A percentile compares a stretch with the other conserved stretches of the same genome.
phyloP scores from a whole-genome alignment of 2,888 invertebrate species.

The Chironomus riparius region DNA sequence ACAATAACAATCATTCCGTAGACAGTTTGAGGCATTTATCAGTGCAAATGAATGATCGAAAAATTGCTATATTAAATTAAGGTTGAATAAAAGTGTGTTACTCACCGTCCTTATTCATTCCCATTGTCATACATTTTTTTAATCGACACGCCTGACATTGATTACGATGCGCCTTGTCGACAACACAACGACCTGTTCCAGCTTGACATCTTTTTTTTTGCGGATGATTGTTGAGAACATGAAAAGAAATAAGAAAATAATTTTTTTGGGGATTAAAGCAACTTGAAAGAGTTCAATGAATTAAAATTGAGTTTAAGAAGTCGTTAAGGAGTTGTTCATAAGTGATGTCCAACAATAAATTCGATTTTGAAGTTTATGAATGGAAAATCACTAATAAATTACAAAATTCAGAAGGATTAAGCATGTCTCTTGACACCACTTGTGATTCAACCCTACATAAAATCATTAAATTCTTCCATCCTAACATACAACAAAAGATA shows the following conservation, averaged over 20 bases:
- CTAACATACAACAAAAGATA: not conserved
- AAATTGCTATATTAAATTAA: not conserved
- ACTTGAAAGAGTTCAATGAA: not conserved
- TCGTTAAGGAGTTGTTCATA: not conserved
- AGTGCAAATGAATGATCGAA: not conserved
- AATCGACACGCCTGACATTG: conserved; percentile 98
- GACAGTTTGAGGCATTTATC: not conserved
- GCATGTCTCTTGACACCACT: too few relatives aligned
- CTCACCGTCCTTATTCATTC: conserved; percentile 99
- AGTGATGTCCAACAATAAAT: too few relatives aligned
- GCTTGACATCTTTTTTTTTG: conserved; percentile 80
- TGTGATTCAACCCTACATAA: not conserved
- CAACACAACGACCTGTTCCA: conserved; percentile 92
- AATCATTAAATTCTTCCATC: conserved; percentile 7
- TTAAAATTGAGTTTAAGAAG: not conserved
- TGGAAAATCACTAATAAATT: too few relatives aligned
- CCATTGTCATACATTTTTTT: conserved; percentile 97
- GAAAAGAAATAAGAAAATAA: too few relatives aligned
- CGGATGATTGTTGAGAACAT: too few relatives aligned
- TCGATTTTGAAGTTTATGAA: too few relatives aligned
- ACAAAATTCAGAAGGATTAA: too few relatives aligned
- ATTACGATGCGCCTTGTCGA: conserved; percentile 98
- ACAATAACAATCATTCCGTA: not conserved
- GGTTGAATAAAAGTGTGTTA: conserved; percentile 30
- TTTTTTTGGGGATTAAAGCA: not conserved